These are phyloP conservation scores for Bradypodion ventrale DNA, from an alignment of 2,797 vertebrate genomes.

Conservation along the genomic window DNA sequence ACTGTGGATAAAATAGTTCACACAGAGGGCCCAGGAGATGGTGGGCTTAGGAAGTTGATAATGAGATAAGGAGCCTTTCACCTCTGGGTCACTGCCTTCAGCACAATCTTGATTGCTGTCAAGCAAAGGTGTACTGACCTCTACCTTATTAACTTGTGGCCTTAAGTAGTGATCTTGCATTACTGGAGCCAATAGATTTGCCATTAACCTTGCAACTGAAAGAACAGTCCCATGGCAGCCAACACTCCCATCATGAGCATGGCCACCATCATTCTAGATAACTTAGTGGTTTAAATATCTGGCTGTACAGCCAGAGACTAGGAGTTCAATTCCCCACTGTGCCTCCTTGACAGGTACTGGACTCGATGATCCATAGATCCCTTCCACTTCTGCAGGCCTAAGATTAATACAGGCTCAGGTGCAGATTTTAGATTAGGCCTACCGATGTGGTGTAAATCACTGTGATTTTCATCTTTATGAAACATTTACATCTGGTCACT, in stretches of 20 bases:
- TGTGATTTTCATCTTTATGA: not conserved
- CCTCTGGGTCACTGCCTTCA: constrained; percentile 22
- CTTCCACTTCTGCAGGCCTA: too few relatives aligned
- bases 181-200: constrained; percentile 13
- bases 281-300: too few relatives aligned
- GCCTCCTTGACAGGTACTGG: too few relatives aligned
- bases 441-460: not conserved
- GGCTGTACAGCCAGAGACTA: too few relatives aligned
- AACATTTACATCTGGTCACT: not conserved
- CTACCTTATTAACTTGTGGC: constrained; percentile 20
- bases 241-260: not conserved
- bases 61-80: constrained; percentile 21
- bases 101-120: not conserved
- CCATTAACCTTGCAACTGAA: constrained; percentile 11
- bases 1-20: constrained; percentile 12
- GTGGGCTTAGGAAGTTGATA: constrained; percentile 11
- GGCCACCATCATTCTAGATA: not conserved
- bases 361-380: too few relatives aligned
- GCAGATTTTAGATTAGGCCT: not conserved
- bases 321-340: too few relatives aligned
- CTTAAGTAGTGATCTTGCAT: constrained; percentile 31
- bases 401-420: too few relatives aligned
- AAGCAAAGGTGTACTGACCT: constrained; percentile 17
- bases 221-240: not conserved
- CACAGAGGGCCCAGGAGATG: not conserved